Evolutionary conservation across 2,797 vertebrate genomes (phyloP).

Genomic region (Sphenopsis melanotis): DNA sequence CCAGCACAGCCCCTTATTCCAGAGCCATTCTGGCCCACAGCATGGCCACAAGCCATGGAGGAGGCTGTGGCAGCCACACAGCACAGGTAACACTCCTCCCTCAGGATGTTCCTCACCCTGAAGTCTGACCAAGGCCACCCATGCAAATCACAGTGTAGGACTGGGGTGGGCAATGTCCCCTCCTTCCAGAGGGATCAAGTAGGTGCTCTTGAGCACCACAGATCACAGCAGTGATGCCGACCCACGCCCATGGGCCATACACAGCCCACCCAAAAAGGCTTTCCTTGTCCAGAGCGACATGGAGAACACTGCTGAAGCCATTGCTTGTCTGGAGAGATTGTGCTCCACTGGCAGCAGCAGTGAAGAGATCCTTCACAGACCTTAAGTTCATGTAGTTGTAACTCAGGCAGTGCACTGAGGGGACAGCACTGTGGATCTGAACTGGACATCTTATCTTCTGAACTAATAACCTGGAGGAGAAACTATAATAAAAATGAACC

Average conservation of each 20-base stretch:
- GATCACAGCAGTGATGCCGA: background rate
- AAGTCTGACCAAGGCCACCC: background rate
- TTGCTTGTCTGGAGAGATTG: background rate
- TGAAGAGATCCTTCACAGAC: background rate
- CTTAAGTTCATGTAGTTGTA: background rate
- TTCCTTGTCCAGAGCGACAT: background rate
- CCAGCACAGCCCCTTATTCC: background rate
- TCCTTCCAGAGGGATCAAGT: background rate
- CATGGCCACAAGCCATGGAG: fast-evolving
- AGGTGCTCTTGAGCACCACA: background rate
- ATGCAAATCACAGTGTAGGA: fast-evolving
- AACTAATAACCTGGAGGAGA: background rate
- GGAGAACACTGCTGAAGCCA: background rate
- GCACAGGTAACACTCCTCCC: background rate
- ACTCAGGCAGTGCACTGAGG: background rate
- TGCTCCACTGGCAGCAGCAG: background rate
- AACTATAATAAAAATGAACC: background rate
- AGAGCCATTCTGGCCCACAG: background rate
- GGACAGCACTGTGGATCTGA: background rate
- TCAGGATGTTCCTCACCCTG: background rate
- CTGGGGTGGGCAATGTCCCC: too few relatives aligned
- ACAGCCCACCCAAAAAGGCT: background rate
- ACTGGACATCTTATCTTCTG: background rate
- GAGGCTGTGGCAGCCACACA: background rate
- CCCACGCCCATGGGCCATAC: fast-evolving